Conservation (phyloP, 2,888 invertebrate species). For the Oasisia sp. region DNA sequence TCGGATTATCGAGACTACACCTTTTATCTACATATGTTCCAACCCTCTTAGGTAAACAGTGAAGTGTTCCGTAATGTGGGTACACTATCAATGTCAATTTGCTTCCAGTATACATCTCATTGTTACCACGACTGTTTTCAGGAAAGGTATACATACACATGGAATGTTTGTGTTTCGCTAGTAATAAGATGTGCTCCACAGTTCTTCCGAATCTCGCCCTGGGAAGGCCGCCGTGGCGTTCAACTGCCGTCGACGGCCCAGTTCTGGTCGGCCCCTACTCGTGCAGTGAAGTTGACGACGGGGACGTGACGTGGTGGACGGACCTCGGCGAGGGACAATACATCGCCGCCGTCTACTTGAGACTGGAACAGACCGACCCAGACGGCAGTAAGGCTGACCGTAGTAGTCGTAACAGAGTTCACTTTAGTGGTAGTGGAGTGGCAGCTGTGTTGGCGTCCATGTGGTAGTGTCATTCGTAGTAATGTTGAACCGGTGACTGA, state of each 20-base stretch:
- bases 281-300: neutral
- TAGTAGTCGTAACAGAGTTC: no score
- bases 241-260: neutral
- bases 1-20: no score
- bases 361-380: neutral
- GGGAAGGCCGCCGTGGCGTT: neutral
- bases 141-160: no score
- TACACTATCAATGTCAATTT: no score
- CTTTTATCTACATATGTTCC: no score
- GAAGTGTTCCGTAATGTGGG: no score
- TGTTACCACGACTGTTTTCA: no score
- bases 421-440: neutral
- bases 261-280: neutral
- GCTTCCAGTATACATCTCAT: no score
- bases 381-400: neutral
- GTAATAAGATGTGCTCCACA: neutral
- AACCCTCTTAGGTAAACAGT: no score
- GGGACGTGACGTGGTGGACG: neutral
- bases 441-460: no score
- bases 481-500: no score
- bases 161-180: neutral
- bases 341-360: neutral
- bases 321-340: neutral
- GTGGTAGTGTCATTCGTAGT: no score
- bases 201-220: neutral